Base-by-base conservation (phyloP, 64 coral and sea anemone genomes). In the Porites lutea region DNA sequence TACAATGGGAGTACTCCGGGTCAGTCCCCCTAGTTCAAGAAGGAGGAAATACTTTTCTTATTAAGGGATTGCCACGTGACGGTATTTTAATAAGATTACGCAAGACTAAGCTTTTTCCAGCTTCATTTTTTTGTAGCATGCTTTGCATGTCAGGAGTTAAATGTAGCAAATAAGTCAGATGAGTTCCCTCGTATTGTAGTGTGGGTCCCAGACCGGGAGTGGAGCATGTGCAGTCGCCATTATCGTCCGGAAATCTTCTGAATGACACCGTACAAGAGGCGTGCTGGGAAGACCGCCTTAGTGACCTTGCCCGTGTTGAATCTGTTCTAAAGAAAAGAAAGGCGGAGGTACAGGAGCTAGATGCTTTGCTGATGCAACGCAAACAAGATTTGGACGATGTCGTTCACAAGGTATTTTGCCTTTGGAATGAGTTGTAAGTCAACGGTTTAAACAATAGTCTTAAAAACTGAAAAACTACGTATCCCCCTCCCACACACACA, bases 281-380 rank as follows among this genome's bases (percentile, higher is more conserved):
- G 43, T 63, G 48, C 57, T 53, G 74, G 62, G 91, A 96, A 60
- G 51, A 90, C 59, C 78, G 77, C 14, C 52, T 90, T 71, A 92
- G 78, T 73, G 95, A 96, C 52, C 66, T 96, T 49, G 59, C 82
- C 19, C 80, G 89, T 5, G 15, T 96, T 6, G 95, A 96, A 45
- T 74, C 72, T 19, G 15, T 90, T 13, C 61, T 93, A 14, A 59
- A 71, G 47, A 89, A 86, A 57, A 91, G 86, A 63, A 91, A 87
- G 57, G 89, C 27, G 57, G 95, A 96, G 27, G 55, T 96, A 20
- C 79, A 96, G 43, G 79, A 89, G 43, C 37, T 93, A 79, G 89
- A 91, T 55, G 95, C 87, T 62, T 55, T 51, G n/a, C 78, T 96
- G 48, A 62, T 55, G 45, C 64, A 96, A 50, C 91, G 91, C 48